Evolutionary conservation across 2,888 invertebrate species (phyloP), one percentile per base, ranked within the genome.

Genomic region (Helicoverpa assulta): DNA sequence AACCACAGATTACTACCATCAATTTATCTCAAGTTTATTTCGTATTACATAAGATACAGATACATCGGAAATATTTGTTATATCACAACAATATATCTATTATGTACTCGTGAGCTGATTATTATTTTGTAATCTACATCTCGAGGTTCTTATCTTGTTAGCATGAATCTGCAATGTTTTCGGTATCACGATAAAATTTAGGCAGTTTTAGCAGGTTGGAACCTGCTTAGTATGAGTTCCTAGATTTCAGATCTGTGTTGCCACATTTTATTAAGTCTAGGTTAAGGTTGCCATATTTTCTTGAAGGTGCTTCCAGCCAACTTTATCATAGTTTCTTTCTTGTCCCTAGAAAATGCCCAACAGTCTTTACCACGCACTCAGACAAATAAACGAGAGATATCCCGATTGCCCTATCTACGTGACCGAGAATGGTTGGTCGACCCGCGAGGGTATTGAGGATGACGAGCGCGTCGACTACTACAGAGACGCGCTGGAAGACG

Each of bases 371-470:
- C 96, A 96, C 70, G 81, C 96, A 5, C 83, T 97, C 0, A 94
- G 93, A 29, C 95, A 95, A 67, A 82, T 96, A 3, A 91, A 93
- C 56, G 78, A 89, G 0, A 91, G 91, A 64, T 96, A 96, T 80
- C 92, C 93, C 10, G 94, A 96, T 82, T 93, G 96, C 0, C 86
- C 93, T 64, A 92, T 97, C 64, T 95, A 95, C 67, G 89, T 97
- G 6, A 96, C 96, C 0, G 97, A 97, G 85, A 97, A 96, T 73
- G 97, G 97, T 4, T 95, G 93, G 89, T 94, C 96, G 8, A 94
- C 95, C 0, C 72, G 54, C 26, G 90, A 88, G 8, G 85, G 85
- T 10, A 76, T 94, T 2, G 81, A 91, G 1, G 96, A 97, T 82
- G 85, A 89, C 0, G 90, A 88, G n/a, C 88, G 96, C 59, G 86